Base-by-base conservation (phyloP, 2,797 vertebrate genomes). In the Anabacerthia variegaticeps region DNA sequence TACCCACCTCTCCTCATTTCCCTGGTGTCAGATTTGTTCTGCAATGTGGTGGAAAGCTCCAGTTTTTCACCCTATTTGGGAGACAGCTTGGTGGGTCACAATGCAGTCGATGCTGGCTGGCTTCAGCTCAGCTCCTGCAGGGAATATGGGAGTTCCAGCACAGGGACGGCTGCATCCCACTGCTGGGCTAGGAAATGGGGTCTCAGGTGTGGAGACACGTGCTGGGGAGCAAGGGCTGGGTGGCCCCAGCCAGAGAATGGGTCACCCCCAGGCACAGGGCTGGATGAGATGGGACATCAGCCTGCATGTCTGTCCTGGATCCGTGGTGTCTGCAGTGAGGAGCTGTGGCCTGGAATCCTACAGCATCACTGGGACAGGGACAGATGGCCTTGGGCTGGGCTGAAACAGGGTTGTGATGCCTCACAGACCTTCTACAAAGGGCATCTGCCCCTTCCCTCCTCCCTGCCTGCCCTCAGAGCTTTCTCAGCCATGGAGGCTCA, bases 251-350 rank as follows among this genome's bases (percentile, higher is more conserved):
- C 41, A 56, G 41, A 14, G 26, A 48, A 22, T 12, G 28, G 20
- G 34, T 5, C 46, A 69, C 13, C 43, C 21, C 44, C 14, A 7
- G 34, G 14, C 26, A 23, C 28, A 3, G 5, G 32, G 16, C 24
- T 48, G 67, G 56, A 34, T 27, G 34, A 43, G 34, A 4, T 24
- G 41, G 48, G 18, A 34, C 44, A 41, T 21, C 36, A 51, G 21
- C 55, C 55, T 63, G 6, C 7, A 1, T 0, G 6, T 10, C 63
- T 44, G 32, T 32, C 41, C 56, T 66, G 76, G 46, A 75, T 85
- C 36, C 0, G 0, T 0, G 1, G 34, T 10, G 30, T 36, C 41
- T 0, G 0, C 16, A 37, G 19, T 24, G 32, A 34, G 66, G 37
- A 69, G 12, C 61, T 68, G 68, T 1, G 2, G 2, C 18, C 34